Evolutionary conservation across 2,113 vertebrate genomes (phyloP).

Genomic region (Antidorcas marsupialis): DNA sequence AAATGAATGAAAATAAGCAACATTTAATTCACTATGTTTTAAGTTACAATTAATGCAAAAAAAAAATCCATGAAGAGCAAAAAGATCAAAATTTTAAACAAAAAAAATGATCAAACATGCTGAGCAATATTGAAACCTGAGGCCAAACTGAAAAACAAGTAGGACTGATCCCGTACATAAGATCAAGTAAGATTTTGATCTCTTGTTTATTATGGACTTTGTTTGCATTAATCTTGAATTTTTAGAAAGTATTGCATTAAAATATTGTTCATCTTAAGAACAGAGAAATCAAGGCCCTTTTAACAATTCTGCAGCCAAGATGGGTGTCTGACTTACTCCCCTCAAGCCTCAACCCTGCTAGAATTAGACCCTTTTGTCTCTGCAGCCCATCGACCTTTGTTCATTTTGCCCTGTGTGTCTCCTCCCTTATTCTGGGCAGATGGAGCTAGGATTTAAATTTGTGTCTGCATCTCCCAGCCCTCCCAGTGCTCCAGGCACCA

Average conservation of each 20-base stretch:
- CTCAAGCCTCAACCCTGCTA: neutral
- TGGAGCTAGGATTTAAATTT: neutral
- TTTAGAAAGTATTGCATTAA: neutral
- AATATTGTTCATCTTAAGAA: neutral
- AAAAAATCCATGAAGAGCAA: neutral
- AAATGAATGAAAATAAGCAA: neutral
- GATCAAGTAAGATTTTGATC: neutral
- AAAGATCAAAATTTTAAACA: neutral
- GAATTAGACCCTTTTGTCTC: neutral
- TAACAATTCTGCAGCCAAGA: too few species aligned
- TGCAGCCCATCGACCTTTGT: rapidly evolving
- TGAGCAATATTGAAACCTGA: neutral
- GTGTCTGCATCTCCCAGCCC: neutral
- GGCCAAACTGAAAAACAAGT: neutral
- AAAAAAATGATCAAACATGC: too few species aligned
- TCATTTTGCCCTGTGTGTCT: rapidly evolving
- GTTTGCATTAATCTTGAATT: neutral
- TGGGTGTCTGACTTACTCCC: rapidly evolving
- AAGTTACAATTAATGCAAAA: neutral
- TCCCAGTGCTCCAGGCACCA: neutral
- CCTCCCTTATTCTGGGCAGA: too few species aligned
- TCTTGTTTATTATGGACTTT: neutral
- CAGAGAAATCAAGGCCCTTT: rapidly evolving
- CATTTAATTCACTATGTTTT: neutral
- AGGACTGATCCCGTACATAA: neutral